phyloP scores from a whole-genome alignment of 2,113 vertebrate genomes.

The Cygnus buccinator region DNA sequence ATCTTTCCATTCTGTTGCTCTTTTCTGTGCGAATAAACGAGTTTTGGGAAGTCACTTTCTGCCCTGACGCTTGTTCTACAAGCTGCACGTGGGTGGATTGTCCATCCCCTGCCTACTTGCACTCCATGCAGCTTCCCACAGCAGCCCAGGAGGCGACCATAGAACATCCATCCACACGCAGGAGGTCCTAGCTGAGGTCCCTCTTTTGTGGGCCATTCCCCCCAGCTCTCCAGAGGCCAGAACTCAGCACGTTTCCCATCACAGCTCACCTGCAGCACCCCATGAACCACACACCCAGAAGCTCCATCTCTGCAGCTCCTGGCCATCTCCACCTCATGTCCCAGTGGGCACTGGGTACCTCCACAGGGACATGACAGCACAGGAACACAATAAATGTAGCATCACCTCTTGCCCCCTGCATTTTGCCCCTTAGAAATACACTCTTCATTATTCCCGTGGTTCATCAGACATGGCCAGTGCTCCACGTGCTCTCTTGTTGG shows the following conservation, averaged over 20 bases:
- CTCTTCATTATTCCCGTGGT: rapidly evolving
- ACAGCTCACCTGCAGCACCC: not conserved
- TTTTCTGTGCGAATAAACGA: constrained; percentile 8
- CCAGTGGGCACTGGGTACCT: not conserved
- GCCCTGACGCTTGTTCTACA: rapidly evolving
- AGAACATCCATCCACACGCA: rapidly evolving
- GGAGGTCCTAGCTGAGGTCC: not conserved
- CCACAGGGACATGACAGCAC: not conserved
- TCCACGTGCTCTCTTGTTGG: rapidly evolving
- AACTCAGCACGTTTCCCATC: not conserved
- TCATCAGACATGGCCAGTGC: not conserved
- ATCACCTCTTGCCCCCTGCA: not conserved
- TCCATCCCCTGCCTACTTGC: not conserved
- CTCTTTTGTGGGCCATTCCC: not conserved
- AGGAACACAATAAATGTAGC: not conserved
- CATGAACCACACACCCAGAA: not conserved
- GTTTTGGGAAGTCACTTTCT: not conserved
- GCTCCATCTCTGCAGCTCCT: not conserved
- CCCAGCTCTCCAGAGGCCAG: not conserved
- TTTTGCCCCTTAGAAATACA: not conserved
- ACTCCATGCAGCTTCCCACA: not conserved
- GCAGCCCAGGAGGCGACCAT: not conserved
- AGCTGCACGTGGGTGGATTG: not conserved
- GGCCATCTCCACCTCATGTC: rapidly evolving
- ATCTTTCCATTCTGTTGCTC: constrained; percentile 11